phyloP scores from a whole-genome alignment of 2,888 invertebrate species.

The Drosophila crucigera region DNA sequence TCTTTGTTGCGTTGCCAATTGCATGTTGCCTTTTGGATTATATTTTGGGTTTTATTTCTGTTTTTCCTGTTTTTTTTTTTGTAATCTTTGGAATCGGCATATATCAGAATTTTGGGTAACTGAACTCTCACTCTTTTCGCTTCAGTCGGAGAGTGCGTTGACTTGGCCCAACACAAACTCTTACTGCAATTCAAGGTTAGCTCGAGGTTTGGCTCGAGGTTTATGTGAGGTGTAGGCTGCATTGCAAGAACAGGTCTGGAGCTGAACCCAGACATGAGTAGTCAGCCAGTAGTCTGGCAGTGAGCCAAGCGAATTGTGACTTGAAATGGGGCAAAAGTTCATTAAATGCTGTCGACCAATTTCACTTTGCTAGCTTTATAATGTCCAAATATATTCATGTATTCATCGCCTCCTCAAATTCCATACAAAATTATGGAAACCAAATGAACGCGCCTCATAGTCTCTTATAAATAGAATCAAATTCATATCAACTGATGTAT shows the following conservation, averaged over 20 bases:
- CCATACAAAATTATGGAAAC: constrained; percentile 29
- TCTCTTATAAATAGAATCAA: constrained; percentile 22
- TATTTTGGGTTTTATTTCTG: constrained; percentile 20
- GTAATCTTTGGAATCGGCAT: constrained; percentile 40
- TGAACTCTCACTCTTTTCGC: constrained; percentile 57
- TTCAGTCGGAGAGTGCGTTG: constrained; percentile 28
- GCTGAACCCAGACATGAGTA: constrained; percentile 7
- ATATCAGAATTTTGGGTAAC: constrained; percentile 39
- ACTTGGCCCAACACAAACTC: constrained; percentile 24
- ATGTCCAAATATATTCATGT: constrained; percentile 39
- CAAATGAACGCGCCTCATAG: constrained; percentile 12
- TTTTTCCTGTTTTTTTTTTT: constrained; percentile 12
- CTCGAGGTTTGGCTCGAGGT: background rate
- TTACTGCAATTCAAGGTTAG: constrained; percentile 42
- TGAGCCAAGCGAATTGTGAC: constrained; percentile 49
- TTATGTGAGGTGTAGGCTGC: background rate
- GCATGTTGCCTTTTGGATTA: constrained; percentile 40
- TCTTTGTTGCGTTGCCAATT: constrained; percentile 52
- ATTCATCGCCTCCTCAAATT: constrained; percentile 34
- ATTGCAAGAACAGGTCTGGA: constrained; percentile 13
- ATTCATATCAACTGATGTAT: background rate
- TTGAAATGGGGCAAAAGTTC: constrained; percentile 77
- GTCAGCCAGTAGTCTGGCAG: constrained; percentile 41
- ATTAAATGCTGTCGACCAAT: constrained; percentile 51
- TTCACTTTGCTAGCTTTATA: constrained; percentile 33